Evolutionary conservation across 2,797 vertebrate species (phyloP), one percentile per base, ranked within the genome.

Genomic region (Heteromormyrus szaboi): DNA sequence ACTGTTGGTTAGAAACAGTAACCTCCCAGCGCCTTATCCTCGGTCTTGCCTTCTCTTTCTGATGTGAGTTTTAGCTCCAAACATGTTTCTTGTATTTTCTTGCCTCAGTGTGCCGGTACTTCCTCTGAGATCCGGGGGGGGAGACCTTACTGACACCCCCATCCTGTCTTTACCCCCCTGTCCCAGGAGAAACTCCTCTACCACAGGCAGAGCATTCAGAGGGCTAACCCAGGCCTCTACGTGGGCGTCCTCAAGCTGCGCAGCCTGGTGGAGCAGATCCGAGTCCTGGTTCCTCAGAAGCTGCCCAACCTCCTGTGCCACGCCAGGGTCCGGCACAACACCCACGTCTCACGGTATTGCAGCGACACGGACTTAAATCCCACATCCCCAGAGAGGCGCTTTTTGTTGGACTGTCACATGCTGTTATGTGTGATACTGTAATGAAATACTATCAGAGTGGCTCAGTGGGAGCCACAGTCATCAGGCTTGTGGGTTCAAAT

Each of bases 191-290:
- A 95, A 88, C 62, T 96, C 72, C 91, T 92, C 72, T 95, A 95
- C 89, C 96, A 96, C 93, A 93, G 93, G 48, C 93, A 93, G 91
- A 95, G 95, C 88, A 87, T 91, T 2, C 95, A 95, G 92, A 91
- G 92, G 91, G 91, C 92, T 1, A 94, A 94, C 91, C 87, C 95
- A 0, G 96, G 96, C 48, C 94, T 96, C 41, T 96, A 96, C 7
- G 94, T 96, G 59, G 95, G 96, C 41, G 95, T 96, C 88, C 92
- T 96, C 54, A 96, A 96, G 88, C 93, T 96, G 83, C 96, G 94
- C 91, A 96, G 96, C 92, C 95, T 96, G 0, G 95, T 96, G 9
- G 95, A 96, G 44, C 95, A 96, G 94, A 96, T 96, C 91, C 83
- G 94, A 85, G 94, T 96, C 54, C 93, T 96, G 92, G 96, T 96